Percentiles rank a stretch among this genome's conserved stretches.
Conservation (phyloP, 2,797 vertebrate species). For the Lemur catta region DNA sequence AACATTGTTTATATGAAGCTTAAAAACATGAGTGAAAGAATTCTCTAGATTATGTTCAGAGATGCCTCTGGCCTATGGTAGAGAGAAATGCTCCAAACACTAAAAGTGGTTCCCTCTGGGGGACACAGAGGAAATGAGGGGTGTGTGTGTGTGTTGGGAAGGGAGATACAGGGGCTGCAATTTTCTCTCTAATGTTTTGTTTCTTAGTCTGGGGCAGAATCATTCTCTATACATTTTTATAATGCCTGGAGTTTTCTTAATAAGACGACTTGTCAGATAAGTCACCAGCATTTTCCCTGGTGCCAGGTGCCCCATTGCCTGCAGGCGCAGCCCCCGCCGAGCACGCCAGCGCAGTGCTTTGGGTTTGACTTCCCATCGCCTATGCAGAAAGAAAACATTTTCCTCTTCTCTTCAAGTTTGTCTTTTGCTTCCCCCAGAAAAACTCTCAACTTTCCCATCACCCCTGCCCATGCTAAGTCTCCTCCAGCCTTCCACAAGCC, state of each 20-base stretch:
- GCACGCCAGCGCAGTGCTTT: rapidly evolving
- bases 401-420: background rate
- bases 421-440: background rate
- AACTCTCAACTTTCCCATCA: background rate
- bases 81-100: background rate
- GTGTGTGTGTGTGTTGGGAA: background rate
- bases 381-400: background rate
- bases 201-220: background rate
- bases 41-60: background rate
- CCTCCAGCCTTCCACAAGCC: background rate
- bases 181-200: background rate
- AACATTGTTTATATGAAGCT: background rate
- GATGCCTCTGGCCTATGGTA: background rate
- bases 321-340: background rate
- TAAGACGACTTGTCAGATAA: background rate
- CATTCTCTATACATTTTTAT: background rate
- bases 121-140: background rate
- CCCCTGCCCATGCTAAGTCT: rapidly evolving
- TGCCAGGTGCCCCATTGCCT: rapidly evolving
- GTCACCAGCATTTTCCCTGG: background rate
- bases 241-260: background rate
- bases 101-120: background rate
- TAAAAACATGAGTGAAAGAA: background rate
- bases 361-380: rapidly evolving
- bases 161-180: background rate